Percentiles rank a stretch among this genome's conserved stretches.
These are phyloP conservation scores for Acleris sparsana DNA, from an alignment of 2,888 invertebrate genomes.

Conservation along the genomic window DNA sequence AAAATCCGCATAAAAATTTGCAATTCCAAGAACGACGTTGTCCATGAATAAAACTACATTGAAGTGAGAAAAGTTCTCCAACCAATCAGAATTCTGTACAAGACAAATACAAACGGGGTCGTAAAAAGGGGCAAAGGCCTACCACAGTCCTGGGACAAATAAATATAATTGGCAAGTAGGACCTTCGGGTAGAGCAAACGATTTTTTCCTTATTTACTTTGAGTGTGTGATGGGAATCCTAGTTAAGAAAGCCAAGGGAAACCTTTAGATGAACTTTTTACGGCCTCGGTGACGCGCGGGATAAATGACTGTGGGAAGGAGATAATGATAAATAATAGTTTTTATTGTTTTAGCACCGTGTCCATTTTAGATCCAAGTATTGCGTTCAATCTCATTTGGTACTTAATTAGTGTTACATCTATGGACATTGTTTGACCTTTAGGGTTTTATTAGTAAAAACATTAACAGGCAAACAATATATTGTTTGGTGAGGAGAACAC, in stretches of 20 bases:
- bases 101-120: conserved; percentile 47
- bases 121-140: conserved; percentile 49
- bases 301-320: conserved; percentile 6
- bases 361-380: too few species aligned
- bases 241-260: conserved; percentile 22
- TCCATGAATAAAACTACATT: background rate
- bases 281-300: conserved; percentile 23
- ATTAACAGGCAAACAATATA: too few species aligned
- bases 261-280: conserved; percentile 33
- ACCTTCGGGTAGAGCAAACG: conserved; percentile 35
- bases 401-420: background rate
- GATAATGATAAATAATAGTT: background rate
- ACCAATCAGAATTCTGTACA: conserved; percentile 42
- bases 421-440: background rate
- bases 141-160: conserved; percentile 57
- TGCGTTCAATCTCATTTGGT: too few species aligned
- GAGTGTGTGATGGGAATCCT: conserved; percentile 35
- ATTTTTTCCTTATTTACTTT: conserved; percentile 34
- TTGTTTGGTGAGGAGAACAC: too few species aligned
- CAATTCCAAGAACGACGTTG: background rate
- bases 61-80: conserved; percentile 8
- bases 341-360: too few species aligned
- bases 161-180: conserved; percentile 53
- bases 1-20: too few species aligned
- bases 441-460: background rate